Conservation (phyloP, 2,797 vertebrate genomes). For the Glyptemys insculpta region DNA sequence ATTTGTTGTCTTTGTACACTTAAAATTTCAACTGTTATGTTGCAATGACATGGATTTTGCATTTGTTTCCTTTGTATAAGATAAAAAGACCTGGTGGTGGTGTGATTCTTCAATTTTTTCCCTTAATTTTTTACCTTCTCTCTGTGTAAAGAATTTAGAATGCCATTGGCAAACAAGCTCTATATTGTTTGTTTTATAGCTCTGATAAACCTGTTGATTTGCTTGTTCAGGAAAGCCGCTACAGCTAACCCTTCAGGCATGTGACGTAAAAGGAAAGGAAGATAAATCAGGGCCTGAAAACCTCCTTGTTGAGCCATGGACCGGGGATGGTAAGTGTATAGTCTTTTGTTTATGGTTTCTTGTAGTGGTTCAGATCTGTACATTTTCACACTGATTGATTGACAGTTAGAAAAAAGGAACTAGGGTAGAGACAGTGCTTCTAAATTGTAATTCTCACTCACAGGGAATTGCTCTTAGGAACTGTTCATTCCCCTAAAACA, state of each 20-base stretch:
- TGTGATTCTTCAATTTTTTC: neutral
- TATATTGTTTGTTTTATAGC: neutral
- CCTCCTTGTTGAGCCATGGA: slow-evolving; percentile 91
- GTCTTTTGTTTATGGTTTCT: neutral
- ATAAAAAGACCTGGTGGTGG: neutral
- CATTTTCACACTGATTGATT: neutral
- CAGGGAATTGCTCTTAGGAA: neutral
- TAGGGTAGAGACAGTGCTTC: neutral
- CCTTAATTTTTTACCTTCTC: neutral
- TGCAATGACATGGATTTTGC: fast-evolving
- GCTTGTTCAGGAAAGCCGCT: slow-evolving; percentile 88
- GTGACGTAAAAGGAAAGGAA: slow-evolving; percentile 97
- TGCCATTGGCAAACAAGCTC: neutral
- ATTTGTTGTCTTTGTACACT: neutral
- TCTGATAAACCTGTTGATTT: slow-evolving; percentile 19
- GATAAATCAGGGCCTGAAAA: slow-evolving; percentile 98
- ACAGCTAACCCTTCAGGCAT: slow-evolving; percentile 92
- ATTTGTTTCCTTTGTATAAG: neutral
- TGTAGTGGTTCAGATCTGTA: neutral
- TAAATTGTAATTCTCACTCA: neutral
- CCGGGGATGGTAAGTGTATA: slow-evolving; percentile 89
- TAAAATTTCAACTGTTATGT: neutral
- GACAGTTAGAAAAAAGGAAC: neutral
- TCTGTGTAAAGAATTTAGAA: neutral
- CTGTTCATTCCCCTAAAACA: neutral